Evolutionary conservation across 2,797 vertebrate species (phyloP).

Genomic region (Mus caroli): DNA sequence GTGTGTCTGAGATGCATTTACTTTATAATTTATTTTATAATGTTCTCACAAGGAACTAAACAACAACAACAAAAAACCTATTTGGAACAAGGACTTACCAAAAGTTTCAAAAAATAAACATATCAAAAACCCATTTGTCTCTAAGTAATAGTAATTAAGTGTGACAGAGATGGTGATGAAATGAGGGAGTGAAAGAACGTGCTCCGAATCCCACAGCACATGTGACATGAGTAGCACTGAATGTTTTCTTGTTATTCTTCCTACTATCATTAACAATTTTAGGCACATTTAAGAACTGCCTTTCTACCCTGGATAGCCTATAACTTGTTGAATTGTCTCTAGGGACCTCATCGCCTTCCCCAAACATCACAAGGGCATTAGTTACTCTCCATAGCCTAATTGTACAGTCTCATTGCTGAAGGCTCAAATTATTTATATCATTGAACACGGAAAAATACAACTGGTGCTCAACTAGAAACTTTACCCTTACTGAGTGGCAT

Average conservation of each 20-base stretch:
- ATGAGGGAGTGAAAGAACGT: not conserved
- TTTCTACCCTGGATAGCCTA: not conserved
- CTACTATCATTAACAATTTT: constrained; percentile 9
- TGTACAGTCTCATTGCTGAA: not conserved
- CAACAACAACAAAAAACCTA: not conserved
- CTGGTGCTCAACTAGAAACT: not conserved
- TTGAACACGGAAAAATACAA: not conserved
- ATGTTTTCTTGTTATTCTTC: constrained; percentile 1
- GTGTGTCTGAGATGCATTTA: constrained; percentile 51
- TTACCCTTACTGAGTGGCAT: not conserved
- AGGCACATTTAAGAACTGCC: not conserved
- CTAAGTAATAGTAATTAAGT: constrained; percentile 1
- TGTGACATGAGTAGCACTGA: not conserved
- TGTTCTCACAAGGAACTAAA: constrained; percentile 45
- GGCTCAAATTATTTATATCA: not conserved
- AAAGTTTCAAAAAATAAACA: not conserved
- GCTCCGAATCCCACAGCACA: not conserved
- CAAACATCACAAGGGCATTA: not conserved
- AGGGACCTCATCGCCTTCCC: not conserved
- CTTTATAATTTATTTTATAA: constrained; percentile 56
- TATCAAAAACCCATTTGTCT: not conserved
- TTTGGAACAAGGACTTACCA: constrained; percentile 33
- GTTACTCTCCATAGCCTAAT: not conserved
- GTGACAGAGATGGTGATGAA: not conserved
- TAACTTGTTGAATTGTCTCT: not conserved